phyloP scores from a whole-genome alignment of 2,888 invertebrate genomes.

The Ganaspis brasiliensis region DNA sequence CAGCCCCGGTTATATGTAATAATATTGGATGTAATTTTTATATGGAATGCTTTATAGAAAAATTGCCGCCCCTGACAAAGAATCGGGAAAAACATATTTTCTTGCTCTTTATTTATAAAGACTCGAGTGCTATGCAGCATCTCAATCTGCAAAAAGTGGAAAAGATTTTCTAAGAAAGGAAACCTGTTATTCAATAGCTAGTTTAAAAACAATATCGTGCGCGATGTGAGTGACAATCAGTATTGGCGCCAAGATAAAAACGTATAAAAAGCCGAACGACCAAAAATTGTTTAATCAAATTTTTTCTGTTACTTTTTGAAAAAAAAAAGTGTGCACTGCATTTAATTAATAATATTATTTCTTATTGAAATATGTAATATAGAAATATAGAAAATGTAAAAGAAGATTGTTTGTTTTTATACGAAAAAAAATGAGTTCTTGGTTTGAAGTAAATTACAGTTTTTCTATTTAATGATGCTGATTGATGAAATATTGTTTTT shows the following conservation, averaged over 20 bases:
- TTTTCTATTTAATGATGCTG: not conserved
- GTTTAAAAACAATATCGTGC: constrained; percentile 36
- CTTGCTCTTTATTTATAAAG: constrained; percentile 12
- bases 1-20: no score
- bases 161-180: constrained; percentile 23
- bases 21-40: no score
- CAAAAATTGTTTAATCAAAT: no score
- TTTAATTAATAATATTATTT: no score
- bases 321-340: no score
- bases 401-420: no score
- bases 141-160: constrained; percentile 27
- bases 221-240: constrained; percentile 25
- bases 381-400: no score
- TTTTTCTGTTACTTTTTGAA: no score
- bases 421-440: not conserved
- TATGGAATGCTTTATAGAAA: no score
- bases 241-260: constrained; percentile 12
- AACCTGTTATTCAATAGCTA: constrained; percentile 36
- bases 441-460: not conserved
- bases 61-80: no score
- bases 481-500: constrained; percentile 1
- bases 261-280: constrained; percentile 7
- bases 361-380: no score
- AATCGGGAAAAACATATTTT: not conserved
- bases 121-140: constrained; percentile 5